phyloP scores from a whole-genome alignment of 2,113 vertebrate genomes.

The Mohoua ochrocephala region DNA sequence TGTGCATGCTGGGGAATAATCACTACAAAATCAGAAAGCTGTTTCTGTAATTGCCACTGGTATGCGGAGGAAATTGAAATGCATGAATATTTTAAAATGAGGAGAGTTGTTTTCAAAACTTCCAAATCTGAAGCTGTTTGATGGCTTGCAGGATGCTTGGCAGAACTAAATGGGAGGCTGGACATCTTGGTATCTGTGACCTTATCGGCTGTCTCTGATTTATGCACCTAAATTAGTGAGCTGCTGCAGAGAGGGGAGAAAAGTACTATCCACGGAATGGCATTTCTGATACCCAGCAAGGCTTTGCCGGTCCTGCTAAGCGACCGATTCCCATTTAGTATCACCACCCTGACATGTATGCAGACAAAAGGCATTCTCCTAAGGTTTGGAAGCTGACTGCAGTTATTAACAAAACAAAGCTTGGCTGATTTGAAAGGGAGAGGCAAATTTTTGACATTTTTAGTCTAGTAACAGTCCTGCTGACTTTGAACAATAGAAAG shows the following conservation, averaged over 20 bases:
- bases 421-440: neutral
- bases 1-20: neutral
- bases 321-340: neutral
- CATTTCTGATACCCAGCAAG: neutral
- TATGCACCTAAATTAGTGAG: neutral
- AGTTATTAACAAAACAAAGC: neutral
- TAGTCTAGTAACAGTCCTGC: neutral
- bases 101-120: neutral
- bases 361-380: neutral
- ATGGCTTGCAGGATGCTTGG: neutral
- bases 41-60: neutral
- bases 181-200: neutral
- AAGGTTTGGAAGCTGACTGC: neutral
- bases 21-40: neutral
- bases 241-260: neutral
- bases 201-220: neutral
- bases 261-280: neutral
- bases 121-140: neutral
- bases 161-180: neutral
- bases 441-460: neutral
- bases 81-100: neutral
- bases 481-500: neutral
- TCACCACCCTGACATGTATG: neutral
- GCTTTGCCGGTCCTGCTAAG: neutral
- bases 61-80: neutral